Evolutionary conservation across 2,888 invertebrate species (phyloP).

Genomic region (Xanthia togata): DNA sequence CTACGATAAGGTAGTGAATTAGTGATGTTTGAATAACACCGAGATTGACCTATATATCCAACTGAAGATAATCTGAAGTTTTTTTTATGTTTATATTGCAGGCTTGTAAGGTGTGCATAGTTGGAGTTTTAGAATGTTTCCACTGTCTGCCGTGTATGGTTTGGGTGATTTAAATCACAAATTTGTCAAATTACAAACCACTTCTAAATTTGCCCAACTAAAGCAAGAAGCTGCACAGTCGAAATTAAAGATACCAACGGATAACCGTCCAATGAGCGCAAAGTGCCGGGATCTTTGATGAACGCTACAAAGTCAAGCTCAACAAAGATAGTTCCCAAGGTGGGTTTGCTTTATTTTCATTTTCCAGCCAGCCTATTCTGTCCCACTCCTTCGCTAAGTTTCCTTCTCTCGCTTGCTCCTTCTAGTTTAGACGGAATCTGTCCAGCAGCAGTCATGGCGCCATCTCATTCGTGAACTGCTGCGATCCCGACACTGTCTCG

Average conservation of each 20-base stretch:
- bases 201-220: constrained; percentile 97
- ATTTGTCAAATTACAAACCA: constrained; percentile 95
- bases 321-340: constrained; percentile 87
- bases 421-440: constrained; percentile 1
- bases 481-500: neutral
- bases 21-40: no score
- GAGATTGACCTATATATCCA: neutral
- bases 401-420: no score
- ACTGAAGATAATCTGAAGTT: neutral
- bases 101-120: constrained; percentile 97
- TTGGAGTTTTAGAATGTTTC: constrained; percentile 96
- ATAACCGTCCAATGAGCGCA: constrained; percentile 65
- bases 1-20: neutral
- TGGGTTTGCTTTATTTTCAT: constrained; percentile 7
- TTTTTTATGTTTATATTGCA: constrained; percentile 76
- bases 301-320: constrained; percentile 91
- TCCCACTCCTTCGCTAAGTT: neutral
- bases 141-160: constrained; percentile 95
- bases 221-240: constrained; percentile 84
- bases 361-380: neutral
- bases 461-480: neutral
- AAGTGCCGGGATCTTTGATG: constrained; percentile 82
- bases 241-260: constrained; percentile 46
- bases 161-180: constrained; percentile 96
- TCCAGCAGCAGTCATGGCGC: no score